Conservation (phyloP, 1,140 invertebrate genomes). For the Lamellibrachia luymesi region DNA sequence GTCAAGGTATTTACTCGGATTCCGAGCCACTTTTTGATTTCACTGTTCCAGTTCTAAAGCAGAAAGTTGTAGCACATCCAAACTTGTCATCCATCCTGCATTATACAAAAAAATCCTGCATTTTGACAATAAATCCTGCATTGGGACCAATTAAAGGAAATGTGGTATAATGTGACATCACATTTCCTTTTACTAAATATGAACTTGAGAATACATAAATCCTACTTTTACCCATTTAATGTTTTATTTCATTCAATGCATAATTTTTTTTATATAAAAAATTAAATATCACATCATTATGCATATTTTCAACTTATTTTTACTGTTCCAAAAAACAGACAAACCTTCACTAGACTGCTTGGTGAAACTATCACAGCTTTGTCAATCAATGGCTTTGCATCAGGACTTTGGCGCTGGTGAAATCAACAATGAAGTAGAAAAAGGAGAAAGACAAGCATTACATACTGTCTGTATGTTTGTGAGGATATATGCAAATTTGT, state of each 20-base stretch:
- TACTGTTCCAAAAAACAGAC: neutral
- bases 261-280: too few relatives aligned
- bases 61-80: neutral
- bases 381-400: slow-evolving; percentile 76
- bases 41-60: slow-evolving; percentile 92
- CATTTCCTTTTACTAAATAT: too few relatives aligned
- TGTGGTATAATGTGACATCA: too few relatives aligned
- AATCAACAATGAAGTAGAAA: neutral
- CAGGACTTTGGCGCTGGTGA: slow-evolving; percentile 60
- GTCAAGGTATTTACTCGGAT: slow-evolving; percentile 79
- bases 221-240: too few relatives aligned
- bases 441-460: neutral
- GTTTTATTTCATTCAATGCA: too few relatives aligned
- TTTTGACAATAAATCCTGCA: too few relatives aligned
- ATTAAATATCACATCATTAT: too few relatives aligned
- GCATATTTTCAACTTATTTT: neutral
- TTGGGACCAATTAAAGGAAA: too few relatives aligned
- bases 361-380: slow-evolving; percentile 95
- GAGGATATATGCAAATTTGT: too few relatives aligned
- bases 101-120: too few relatives aligned
- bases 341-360: slow-evolving; percentile 88
- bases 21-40: slow-evolving; percentile 95
- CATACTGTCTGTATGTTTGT: too few relatives aligned
- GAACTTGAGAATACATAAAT: too few relatives aligned
- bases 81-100: neutral